Conservation (phyloP, 2,888 invertebrate genomes). For the Oscheius onirici region DNA sequence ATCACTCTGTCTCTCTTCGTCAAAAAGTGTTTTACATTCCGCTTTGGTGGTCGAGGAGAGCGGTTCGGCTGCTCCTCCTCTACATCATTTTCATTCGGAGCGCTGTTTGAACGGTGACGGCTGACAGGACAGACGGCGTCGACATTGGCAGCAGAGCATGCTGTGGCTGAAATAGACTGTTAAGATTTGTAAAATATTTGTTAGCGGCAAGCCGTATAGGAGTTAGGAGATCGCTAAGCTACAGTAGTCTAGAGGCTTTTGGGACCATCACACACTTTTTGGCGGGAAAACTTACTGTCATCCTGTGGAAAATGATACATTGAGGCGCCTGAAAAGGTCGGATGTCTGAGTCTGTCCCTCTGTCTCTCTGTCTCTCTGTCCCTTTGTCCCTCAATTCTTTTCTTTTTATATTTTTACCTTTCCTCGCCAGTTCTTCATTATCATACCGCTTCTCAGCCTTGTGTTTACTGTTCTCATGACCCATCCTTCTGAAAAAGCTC, state of each 20-base stretch:
- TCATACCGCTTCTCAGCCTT: constrained; percentile 5
- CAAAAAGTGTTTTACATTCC: constrained; percentile 51
- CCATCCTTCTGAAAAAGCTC: constrained; percentile 16
- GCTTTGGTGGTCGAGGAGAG: background rate
- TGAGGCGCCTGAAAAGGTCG: no score
- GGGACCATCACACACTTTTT: no score
- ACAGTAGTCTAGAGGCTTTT: no score
- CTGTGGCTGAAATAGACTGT: constrained; percentile 16
- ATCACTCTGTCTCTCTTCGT: constrained; percentile 59
- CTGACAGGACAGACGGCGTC: constrained; percentile 12
- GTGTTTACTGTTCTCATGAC: constrained; percentile 24
- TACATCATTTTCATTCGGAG: constrained; percentile 22
- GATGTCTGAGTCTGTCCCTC: no score
- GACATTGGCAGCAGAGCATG: constrained; percentile 23
- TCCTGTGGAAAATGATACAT: no score
- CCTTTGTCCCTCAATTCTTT: no score
- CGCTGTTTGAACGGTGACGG: constrained; percentile 8
- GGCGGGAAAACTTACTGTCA: no score
- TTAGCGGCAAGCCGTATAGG: no score
- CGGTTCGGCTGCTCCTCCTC: background rate
- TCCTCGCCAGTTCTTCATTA: background rate
- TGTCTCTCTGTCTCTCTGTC: no score
- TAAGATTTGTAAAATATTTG: background rate
- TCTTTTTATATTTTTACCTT: background rate
- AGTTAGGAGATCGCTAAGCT: no score